A percentile compares a stretch with the other conserved stretches of the same genome.
Conservation (phyloP, 2,888 invertebrate species). For the Hirtodrosophila cameraria region DNA sequence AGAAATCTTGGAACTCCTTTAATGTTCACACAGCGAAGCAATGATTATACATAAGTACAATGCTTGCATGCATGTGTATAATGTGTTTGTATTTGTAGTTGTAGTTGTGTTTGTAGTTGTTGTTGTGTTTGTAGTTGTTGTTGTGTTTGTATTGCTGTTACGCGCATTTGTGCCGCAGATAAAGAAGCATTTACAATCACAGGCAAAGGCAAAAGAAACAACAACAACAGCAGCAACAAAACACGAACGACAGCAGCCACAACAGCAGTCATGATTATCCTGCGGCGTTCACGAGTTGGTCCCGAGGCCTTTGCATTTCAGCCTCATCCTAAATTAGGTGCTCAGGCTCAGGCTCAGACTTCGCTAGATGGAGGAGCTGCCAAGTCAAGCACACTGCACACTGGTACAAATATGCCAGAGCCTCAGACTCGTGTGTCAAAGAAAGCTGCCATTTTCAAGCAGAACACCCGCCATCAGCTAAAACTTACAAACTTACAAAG, state of each 20-base stretch:
- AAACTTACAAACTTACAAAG: too few species aligned
- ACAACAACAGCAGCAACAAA: conserved; percentile 67
- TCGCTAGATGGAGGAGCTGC: conserved; percentile 36
- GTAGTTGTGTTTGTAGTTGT: too few species aligned
- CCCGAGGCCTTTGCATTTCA: conserved; percentile 79
- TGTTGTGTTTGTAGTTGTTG: too few species aligned
- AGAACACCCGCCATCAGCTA: not conserved
- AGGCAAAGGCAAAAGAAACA: conserved; percentile 54
- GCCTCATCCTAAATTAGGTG: conserved; percentile 80
- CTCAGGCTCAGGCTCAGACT: too few species aligned
- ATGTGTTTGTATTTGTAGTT: conserved; percentile 2
- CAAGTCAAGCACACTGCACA: conserved; percentile 44
- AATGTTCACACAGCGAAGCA: conserved; percentile 12
- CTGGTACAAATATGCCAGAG: conserved; percentile 33
- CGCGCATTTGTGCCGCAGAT: conserved; percentile 47
- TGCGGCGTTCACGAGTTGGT: conserved; percentile 82
- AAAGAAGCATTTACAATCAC: conserved; percentile 61
- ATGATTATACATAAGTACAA: conserved; percentile 23
- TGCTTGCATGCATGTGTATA: conserved; percentile 12
- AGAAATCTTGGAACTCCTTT: conserved; percentile 19
- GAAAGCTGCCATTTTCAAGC: conserved; percentile 57
- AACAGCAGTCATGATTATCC: conserved; percentile 77
- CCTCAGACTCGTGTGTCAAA: conserved; percentile 27
- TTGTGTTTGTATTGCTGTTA: conserved; percentile 36
- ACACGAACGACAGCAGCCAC: conserved; percentile 56